phyloP scores from a whole-genome alignment of 2,797 vertebrate species.

The Sebastes minor region DNA sequence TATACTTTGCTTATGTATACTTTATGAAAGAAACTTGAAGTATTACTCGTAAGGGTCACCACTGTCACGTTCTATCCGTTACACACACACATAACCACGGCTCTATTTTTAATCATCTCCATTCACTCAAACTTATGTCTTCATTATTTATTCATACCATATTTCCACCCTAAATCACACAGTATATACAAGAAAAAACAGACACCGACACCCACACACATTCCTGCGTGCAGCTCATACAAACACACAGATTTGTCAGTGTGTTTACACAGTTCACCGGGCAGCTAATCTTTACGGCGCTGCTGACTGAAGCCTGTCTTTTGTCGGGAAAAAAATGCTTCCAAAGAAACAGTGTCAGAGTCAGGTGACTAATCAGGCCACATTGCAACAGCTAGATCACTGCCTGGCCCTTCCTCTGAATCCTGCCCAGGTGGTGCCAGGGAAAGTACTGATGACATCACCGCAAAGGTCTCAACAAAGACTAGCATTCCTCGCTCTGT shows the following conservation, averaged over 20 bases:
- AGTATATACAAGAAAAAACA: conserved; percentile 25
- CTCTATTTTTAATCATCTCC: conserved; percentile 20
- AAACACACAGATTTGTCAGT: conserved; percentile 40
- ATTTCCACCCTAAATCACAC: conserved; percentile 24
- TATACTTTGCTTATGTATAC: too few species aligned
- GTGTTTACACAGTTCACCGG: conserved; percentile 59
- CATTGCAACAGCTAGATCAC: conserved; percentile 28
- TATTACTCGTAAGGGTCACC: background rate
- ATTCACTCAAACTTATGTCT: background rate
- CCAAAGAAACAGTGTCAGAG: background rate
- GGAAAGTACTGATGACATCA: conserved; percentile 75
- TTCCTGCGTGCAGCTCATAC: conserved; percentile 54
- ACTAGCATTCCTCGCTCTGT: conserved; percentile 59
- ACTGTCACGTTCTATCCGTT: background rate
- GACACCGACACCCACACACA: conserved; percentile 66
- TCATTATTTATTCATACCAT: conserved; percentile 31
- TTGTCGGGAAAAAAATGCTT: conserved; percentile 22
- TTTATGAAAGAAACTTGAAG: too few species aligned
- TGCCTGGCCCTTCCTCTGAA: conserved; percentile 7
- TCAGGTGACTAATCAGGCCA: conserved; percentile 79
- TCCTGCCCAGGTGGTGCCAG: conserved; percentile 70
- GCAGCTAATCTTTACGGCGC: conserved; percentile 59
- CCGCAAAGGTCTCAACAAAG: conserved; percentile 56
- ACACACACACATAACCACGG: background rate
- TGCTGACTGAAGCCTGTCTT: conserved; percentile 62